These are phyloP conservation scores for Psettodes erumei DNA, from an alignment of 2,113 vertebrate genomes.

Conservation along the genomic window DNA sequence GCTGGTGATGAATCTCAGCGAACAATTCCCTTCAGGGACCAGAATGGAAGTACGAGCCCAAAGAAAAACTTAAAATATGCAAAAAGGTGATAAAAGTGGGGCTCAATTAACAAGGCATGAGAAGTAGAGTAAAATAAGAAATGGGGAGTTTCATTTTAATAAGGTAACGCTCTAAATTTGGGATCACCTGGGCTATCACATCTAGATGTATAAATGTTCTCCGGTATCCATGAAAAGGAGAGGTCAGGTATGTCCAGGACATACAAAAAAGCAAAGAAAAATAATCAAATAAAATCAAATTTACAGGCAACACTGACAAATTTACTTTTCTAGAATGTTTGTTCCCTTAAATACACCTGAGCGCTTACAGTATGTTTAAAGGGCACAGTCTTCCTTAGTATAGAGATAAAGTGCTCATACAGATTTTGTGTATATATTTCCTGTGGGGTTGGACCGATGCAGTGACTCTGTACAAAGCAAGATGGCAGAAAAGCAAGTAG, in stretches of 20 bases:
- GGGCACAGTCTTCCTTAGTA: neutral
- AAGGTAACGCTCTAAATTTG: neutral
- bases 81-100: constrained; percentile 3
- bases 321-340: neutral
- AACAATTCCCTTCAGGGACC: constrained; percentile 33
- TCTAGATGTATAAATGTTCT: neutral
- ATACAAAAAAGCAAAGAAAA: neutral
- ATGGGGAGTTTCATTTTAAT: constrained; percentile 24
- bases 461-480: neutral
- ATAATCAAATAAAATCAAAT: neutral
- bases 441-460: neutral
- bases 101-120: constrained; percentile 6
- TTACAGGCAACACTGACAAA: neutral
- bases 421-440: neutral
- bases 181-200: neutral
- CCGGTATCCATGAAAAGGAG: neutral
- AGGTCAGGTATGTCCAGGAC: too few species aligned
- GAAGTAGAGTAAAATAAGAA: constrained; percentile 17
- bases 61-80: constrained; percentile 31
- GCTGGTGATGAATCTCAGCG: constrained; percentile 45
- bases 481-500: neutral
- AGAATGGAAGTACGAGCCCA: constrained; percentile 44
- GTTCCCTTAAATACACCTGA: neutral
- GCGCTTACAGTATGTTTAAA: neutral
- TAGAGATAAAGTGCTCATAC: neutral